Evolutionary conservation across 2,113 vertebrate species (phyloP).

Genomic region (Regulus satrapa): DNA sequence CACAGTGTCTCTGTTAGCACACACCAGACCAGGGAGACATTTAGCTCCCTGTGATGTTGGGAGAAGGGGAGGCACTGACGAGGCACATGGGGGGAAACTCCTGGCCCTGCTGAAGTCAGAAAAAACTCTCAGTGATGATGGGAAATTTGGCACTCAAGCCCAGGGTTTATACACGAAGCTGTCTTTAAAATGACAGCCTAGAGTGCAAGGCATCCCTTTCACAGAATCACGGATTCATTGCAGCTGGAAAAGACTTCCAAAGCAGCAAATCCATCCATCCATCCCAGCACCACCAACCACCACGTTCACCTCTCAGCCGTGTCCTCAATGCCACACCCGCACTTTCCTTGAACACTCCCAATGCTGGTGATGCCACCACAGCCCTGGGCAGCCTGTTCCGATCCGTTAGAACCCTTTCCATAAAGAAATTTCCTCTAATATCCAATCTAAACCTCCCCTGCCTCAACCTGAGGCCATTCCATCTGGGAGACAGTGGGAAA

Average conservation of each 20-base stretch:
- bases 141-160: background rate
- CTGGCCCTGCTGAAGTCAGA: background rate
- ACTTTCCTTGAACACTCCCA: fast-evolving
- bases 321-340: background rate
- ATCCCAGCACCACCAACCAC: background rate
- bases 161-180: background rate
- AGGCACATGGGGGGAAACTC: background rate
- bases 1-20: background rate
- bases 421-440: too few relatives aligned
- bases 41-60: background rate
- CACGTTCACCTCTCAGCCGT: fast-evolving
- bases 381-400: background rate
- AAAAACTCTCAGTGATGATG: background rate
- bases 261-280: too few relatives aligned
- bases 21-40: background rate
- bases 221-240: background rate
- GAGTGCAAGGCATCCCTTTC: background rate
- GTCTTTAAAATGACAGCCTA: background rate
- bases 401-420: background rate
- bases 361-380: background rate
- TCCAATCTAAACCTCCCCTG: background rate
- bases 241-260: background rate
- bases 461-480: background rate
- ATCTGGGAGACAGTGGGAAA: too few relatives aligned
- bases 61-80: background rate